Base-by-base conservation (phyloP, 2,888 invertebrate genomes). In the Sarcophaga caerulescens region DNA sequence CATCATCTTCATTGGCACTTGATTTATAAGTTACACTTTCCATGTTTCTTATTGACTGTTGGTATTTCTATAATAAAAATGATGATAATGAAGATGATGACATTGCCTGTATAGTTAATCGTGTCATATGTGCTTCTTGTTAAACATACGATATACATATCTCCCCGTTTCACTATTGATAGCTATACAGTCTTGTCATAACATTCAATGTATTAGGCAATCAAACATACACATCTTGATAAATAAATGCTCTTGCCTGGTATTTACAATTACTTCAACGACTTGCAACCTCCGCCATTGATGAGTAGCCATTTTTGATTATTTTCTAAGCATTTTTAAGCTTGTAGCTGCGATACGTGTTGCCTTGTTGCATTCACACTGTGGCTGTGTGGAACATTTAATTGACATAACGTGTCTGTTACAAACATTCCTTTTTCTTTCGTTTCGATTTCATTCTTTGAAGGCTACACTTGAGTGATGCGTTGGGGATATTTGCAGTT, bases 321-420 rank as follows among this genome's bases (percentile, higher is more conserved):
- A 14, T 23, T 35, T 68, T 47, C 57, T 69, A 45, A 12, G 11
- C 17, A 45, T 35, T 63, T 71, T 23, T n/a, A 47, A 45, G 66
- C 73, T 76, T 44, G 66, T 11, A 66, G 35, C 66, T 74, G 19
- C 68, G 25, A 25, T 81, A 82, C 60, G 78, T 81, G 81, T 66
- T 75, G 74, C 60, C 65, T 76, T 70, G 79, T 76, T 68, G 68
- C 66, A 76, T 81, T 74, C 23, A 73, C 85, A 85, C 84, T 81
- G 79, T 83, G 85, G 84, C 87, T 84, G 81, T 85, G 85, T 85
- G 87, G 83, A 87, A 81, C 84, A 81, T 87, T 87, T 88, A 87
- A 88, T 88, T 88, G 88, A 86, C 79, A 85, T 88, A 87, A 87
- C 4, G 17, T 17, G 17, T 14, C 0, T 52, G 1, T 17, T 17